Evolutionary conservation across 2,113 vertebrate species (phyloP).

Genomic region (Theropithecus gelada): DNA sequence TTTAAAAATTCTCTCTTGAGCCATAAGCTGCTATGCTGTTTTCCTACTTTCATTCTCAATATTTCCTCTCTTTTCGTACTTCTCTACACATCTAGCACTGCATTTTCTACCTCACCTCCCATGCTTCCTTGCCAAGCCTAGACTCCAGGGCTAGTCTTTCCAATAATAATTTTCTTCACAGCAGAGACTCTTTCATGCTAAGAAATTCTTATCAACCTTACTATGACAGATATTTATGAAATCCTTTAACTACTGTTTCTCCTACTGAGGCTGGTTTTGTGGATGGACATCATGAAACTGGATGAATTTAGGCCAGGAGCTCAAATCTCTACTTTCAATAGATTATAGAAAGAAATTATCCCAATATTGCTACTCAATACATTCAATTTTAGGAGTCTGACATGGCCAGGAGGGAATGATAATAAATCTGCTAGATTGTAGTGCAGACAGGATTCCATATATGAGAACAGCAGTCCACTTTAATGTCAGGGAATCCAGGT

Average conservation of each 20-base stretch:
- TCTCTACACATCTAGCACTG: fast-evolving
- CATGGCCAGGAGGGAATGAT: background rate
- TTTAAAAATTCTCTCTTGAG: background rate
- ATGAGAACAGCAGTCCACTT: background rate
- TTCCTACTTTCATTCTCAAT: background rate
- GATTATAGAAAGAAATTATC: background rate
- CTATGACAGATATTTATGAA: background rate
- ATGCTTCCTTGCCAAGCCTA: background rate
- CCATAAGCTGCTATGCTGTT: background rate
- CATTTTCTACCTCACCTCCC: background rate
- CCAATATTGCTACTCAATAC: background rate
- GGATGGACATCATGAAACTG: background rate
- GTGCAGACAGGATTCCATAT: background rate
- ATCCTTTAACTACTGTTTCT: background rate
- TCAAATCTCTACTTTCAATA: background rate
- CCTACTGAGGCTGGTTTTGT: background rate
- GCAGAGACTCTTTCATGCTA: background rate
- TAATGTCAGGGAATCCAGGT: background rate
- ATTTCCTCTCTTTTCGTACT: background rate
- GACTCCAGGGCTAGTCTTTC: background rate
- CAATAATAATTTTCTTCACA: background rate
- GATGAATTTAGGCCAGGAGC: background rate
- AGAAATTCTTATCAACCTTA: background rate
- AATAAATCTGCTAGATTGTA: background rate
- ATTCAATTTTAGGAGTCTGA: background rate